Conservation (phyloP, 1,140 invertebrate species). For the Archegozetes longisetosus region DNA sequence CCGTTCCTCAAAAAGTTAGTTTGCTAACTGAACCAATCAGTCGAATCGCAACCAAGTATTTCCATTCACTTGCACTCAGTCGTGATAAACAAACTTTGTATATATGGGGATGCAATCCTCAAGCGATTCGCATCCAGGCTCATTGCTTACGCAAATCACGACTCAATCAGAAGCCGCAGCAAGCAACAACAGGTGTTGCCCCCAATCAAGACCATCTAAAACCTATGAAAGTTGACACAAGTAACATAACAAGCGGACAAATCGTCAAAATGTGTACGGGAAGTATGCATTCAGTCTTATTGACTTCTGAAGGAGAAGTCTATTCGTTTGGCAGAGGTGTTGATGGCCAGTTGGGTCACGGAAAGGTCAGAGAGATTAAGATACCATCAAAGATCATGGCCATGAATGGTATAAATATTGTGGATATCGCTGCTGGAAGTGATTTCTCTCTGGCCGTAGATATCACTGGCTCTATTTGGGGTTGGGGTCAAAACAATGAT, state of each 20-base stretch:
- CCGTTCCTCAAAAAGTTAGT: constrained; percentile 40
- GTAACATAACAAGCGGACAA: constrained; percentile 5
- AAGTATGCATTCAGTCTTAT: constrained; percentile 45
- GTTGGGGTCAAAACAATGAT: constrained; percentile 45
- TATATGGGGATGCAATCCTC: constrained; percentile 59
- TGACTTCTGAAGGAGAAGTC: constrained; percentile 44
- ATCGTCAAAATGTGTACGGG: constrained; percentile 42
- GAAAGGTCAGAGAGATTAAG: constrained; percentile 31
- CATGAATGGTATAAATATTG: constrained; percentile 28
- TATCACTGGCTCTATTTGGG: constrained; percentile 31
- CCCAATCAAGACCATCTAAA: neutral
- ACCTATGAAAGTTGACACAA: constrained; percentile 4
- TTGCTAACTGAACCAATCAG: constrained; percentile 39
- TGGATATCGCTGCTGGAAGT: constrained; percentile 25
- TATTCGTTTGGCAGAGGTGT: constrained; percentile 52
- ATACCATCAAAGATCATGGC: neutral
- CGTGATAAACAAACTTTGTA: constrained; percentile 33
- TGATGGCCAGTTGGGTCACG: constrained; percentile 51
- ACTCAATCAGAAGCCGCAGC: constrained; percentile 31
- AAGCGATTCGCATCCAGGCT: constrained; percentile 48
- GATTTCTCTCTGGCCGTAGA: constrained; percentile 29
- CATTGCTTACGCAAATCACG: constrained; percentile 42
- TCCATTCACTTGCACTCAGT: constrained; percentile 40
- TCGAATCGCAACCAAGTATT: constrained; percentile 54
- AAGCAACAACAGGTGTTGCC: neutral